These are phyloP conservation scores for Drosophila sulfurigaster DNA, from an alignment of 1,140 invertebrate species.

Conservation along the genomic window DNA sequence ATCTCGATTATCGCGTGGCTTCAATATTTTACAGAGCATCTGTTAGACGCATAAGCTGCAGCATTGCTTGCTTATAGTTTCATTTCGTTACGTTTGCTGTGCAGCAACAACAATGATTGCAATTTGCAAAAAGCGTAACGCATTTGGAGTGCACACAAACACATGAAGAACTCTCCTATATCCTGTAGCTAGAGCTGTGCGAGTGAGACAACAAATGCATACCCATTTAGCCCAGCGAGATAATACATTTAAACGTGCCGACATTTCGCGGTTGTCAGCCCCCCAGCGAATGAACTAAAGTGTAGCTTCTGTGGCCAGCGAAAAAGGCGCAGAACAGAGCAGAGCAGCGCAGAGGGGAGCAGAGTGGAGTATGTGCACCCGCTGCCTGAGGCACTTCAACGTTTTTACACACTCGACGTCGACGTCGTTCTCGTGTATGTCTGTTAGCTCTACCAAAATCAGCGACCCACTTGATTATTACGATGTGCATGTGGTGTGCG, in stretches of 20 bases:
- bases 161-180: too few relatives aligned
- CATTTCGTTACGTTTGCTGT: conserved; percentile 45
- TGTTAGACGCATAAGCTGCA: not conserved
- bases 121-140: conserved; percentile 74
- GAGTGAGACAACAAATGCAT: conserved; percentile 21
- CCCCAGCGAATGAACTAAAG: conserved; percentile 40
- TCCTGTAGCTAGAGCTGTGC: not conserved
- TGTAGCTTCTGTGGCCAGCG: conserved; percentile 23
- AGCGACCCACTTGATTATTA: conserved; percentile 39
- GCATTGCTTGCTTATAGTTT: conserved; percentile 28
- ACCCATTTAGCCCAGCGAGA: conserved; percentile 40
- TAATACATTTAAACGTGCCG: conserved; percentile 72
- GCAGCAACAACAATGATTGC: conserved; percentile 71
- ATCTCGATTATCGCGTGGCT: not conserved
- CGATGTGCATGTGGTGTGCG: conserved; percentile 26
- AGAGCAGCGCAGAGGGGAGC: not conserved
- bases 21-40: conserved; percentile 9
- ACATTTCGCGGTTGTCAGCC: conserved; percentile 54
- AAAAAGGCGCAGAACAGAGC: not conserved
- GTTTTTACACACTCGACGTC: conserved; percentile 1
- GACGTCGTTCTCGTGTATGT: not conserved
- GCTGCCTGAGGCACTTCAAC: conserved; percentile 13
- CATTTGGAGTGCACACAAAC: conserved; percentile 61
- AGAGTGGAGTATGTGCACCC: conserved; percentile 4
- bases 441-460: conserved; percentile 24